These are phyloP conservation scores for Hippocampus abdominalis DNA, from an alignment of 2,113 vertebrate genomes.

Conservation along the genomic window DNA sequence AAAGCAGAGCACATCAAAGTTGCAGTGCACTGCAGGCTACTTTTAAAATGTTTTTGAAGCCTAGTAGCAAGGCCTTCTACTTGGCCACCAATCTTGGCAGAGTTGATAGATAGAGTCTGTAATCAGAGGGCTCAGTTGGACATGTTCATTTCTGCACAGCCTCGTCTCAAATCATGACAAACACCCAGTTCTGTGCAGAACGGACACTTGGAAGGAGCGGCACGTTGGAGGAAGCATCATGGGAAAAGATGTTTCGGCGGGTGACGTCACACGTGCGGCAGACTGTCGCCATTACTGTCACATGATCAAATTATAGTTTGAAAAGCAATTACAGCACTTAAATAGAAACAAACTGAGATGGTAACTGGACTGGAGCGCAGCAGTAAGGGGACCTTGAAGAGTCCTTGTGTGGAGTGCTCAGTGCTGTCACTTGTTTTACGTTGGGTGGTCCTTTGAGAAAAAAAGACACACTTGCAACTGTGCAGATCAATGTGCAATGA, in stretches of 20 bases:
- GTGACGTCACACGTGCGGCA: conserved; percentile 17
- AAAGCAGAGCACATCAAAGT: conserved; percentile 22
- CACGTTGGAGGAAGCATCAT: conserved; percentile 9
- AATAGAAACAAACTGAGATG: conserved; percentile 6
- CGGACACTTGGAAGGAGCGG: neutral
- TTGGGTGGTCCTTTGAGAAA: neutral
- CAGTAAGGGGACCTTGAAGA: conserved; percentile 1
- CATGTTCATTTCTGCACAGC: conserved; percentile 10
- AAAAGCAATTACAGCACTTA: conserved; percentile 14
- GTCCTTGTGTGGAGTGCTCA: neutral
- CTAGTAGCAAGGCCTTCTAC: conserved; percentile 13
- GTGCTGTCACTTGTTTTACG: neutral
- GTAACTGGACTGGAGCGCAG: neutral
- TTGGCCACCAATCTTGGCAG: conserved; percentile 6
- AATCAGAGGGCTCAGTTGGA: conserved; percentile 30
- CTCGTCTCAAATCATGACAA: conserved; percentile 14
- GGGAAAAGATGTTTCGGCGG: conserved; percentile 11
- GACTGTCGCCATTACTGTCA: conserved; percentile 6
- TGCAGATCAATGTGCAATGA: neutral
- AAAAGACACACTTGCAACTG: neutral
- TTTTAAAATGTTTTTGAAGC: conserved; percentile 41
- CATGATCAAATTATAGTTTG: conserved; percentile 9
- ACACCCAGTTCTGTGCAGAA: neutral
- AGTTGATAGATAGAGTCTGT: conserved; percentile 38
- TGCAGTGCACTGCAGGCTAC: conserved; percentile 4